Percentiles rank a stretch among this genome's conserved stretches.
These are phyloP conservation scores for Anolis apletophallus DNA, from an alignment of 2,797 vertebrate genomes.

Conservation along the genomic window DNA sequence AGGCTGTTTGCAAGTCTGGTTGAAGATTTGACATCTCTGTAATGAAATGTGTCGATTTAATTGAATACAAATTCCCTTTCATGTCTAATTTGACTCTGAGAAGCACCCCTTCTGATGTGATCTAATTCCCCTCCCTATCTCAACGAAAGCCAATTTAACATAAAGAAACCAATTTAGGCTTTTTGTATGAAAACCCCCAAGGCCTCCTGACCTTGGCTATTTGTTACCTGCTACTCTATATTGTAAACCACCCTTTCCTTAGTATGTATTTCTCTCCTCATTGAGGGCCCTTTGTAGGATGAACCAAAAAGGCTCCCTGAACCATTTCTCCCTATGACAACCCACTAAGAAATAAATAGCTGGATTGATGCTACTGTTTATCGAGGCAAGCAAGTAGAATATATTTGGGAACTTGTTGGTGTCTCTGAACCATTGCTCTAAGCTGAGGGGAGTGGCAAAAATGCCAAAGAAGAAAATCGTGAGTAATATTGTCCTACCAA, in stretches of 20 bases:
- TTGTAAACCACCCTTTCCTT: not conserved
- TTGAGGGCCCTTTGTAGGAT: conserved; percentile 59
- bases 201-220: not conserved
- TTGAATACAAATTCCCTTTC: no score
- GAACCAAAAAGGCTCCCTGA: conserved; percentile 27
- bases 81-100: no score
- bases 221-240: not conserved
- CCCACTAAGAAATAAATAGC: conserved; percentile 68
- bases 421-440: conserved; percentile 18
- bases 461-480: conserved; percentile 55
- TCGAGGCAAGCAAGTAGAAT: conserved; percentile 29
- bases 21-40: no score
- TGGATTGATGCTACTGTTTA: conserved; percentile 65
- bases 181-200: not conserved
- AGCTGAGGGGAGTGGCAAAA: conserved; percentile 49
- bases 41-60: no score
- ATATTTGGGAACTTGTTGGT: not conserved
- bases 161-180: not conserved
- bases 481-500: conserved; percentile 53
- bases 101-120: no score
- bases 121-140: no score
- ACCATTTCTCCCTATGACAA: not conserved
- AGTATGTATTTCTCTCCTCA: conserved; percentile 37
- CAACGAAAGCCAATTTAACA: not conserved
- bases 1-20: no score